Conservation (phyloP, 2,113 vertebrate species). For the Phrynosoma blainvillii region DNA sequence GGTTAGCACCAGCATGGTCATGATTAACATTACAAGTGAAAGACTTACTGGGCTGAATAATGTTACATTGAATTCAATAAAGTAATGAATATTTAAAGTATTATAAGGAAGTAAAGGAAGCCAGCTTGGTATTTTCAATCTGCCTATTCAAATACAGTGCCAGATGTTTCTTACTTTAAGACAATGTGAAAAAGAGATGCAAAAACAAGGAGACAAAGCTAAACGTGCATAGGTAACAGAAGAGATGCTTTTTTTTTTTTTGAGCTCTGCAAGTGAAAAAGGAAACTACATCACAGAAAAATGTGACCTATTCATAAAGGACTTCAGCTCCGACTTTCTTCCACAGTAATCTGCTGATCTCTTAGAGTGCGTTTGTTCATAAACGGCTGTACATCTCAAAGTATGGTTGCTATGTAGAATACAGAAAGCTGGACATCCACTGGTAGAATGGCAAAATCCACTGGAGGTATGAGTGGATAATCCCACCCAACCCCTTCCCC, state of each 20-base stretch:
- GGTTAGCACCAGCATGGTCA: slow-evolving; percentile 10
- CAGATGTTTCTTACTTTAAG: neutral
- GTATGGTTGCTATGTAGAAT: neutral
- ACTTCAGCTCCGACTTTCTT: neutral
- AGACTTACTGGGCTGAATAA: slow-evolving; percentile 24
- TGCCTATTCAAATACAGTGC: neutral
- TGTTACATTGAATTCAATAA: neutral
- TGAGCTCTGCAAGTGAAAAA: slow-evolving; percentile 22
- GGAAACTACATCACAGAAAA: neutral
- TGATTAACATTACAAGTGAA: slow-evolving; percentile 28
- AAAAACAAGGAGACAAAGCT: neutral
- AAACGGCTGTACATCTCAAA: neutral
- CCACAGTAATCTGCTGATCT: neutral
- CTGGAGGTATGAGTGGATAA: no score
- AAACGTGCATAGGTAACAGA: neutral
- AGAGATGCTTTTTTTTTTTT: neutral
- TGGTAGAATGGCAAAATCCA: no score
- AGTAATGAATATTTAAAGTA: slow-evolving; percentile 34
- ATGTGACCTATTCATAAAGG: neutral
- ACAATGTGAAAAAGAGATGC: neutral
- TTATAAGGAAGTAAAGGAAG: slow-evolving; percentile 19
- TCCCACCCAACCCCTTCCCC: no score
- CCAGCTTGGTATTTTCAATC: neutral
- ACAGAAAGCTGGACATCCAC: no score
- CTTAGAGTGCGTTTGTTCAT: neutral